These are phyloP conservation scores for Alces alces DNA, from an alignment of 2,113 vertebrate species.

Conservation along the genomic window DNA sequence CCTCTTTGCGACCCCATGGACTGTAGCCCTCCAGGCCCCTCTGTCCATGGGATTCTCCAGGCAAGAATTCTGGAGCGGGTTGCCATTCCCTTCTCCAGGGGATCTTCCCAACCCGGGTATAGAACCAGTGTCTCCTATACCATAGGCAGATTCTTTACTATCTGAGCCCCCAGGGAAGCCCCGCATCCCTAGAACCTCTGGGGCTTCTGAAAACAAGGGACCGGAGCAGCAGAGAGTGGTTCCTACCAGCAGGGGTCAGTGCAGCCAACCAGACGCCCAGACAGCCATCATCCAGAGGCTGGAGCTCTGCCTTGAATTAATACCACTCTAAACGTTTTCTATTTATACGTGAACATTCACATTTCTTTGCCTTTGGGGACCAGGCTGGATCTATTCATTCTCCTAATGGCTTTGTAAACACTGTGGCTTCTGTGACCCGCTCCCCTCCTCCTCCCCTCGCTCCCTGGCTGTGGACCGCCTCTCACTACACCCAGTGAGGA, in stretches of 20 bases:
- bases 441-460: not conserved
- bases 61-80: not conserved
- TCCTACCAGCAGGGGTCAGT: slow-evolving; percentile 55
- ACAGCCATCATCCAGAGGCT: not conserved
- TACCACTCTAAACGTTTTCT: slow-evolving; percentile 58
- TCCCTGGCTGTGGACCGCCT: not conserved
- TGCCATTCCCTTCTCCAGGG: not conserved
- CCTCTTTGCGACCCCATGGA: not conserved
- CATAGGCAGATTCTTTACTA: not conserved
- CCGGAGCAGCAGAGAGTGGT: not conserved
- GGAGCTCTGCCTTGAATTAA: slow-evolving; percentile 60
- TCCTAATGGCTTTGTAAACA: slow-evolving; percentile 75
- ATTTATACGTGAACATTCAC: slow-evolving; percentile 60
- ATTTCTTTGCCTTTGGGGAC: slow-evolving; percentile 64
- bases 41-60: not conserved
- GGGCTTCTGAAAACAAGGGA: not conserved
- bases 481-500: slow-evolving; percentile 63
- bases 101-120: not conserved
- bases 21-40: not conserved
- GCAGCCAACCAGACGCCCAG: slow-evolving; percentile 30
- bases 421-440: slow-evolving; percentile 43
- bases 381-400: slow-evolving; percentile 67
- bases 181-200: not conserved
- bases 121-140: not conserved
- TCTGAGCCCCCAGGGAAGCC: not conserved